Base-by-base conservation (phyloP, 1,140 invertebrate genomes). In the Trichonephila clavipes region DNA sequence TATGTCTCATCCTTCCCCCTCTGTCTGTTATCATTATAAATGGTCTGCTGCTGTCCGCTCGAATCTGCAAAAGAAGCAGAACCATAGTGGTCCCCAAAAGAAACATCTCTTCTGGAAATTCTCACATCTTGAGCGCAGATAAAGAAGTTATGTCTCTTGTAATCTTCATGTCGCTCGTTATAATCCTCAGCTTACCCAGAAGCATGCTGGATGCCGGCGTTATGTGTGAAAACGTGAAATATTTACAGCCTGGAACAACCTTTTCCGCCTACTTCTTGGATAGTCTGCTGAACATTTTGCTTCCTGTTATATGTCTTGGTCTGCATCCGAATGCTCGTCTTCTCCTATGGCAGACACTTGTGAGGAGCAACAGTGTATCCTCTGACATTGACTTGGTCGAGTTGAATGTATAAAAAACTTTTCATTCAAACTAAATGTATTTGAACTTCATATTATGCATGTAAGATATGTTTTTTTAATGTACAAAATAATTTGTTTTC, bases 221-320 rank as follows among this genome's bases (percentile, higher is more conserved):
- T n/a, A 69, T 85, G 59, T 92, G 90, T n/a, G 51, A 21, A 44
- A 10, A 34, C 18, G 4, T 69, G 19, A 21, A 89, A 51, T 14
- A 34, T 21, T 3, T 69, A 8, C 16, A 0, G 6, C 61, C 81
- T 19, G 18, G n/a, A 18, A 0, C 34, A 2, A n/a, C 51, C 1
- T 92, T 92, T 34, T 2, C 40, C 14, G 34, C 66, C 59, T 92
- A 92, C 61, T 85, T 92, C n/a, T 18, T 86, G 8, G 90, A 92
- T 16, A 85, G 90, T 44, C 44, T 92, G n/a, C 44, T 34, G 18
- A n/a, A n/a, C 61, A 18, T 92, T 8, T 24, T 92, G 12, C 61
- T 92, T 19, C 90, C 90, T 18, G 28, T 69, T 69, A 44, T 92
- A 58, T 64, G 59, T 16, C 21, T 92, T 7, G n/a, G 10, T 6